Conservation (phyloP, 2,797 vertebrate species). For the Gallinago solitaria region DNA sequence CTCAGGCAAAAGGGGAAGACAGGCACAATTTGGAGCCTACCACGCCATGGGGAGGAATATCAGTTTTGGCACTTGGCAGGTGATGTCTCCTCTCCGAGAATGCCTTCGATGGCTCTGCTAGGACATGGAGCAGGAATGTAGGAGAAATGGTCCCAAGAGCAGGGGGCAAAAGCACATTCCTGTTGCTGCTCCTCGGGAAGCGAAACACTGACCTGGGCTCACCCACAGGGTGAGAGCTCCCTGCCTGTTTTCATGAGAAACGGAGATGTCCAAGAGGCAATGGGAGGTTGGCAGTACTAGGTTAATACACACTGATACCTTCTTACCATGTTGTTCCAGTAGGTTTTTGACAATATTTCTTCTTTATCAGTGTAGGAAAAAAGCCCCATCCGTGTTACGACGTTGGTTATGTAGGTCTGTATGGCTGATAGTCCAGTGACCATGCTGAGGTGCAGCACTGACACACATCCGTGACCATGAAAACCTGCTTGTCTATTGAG, state of each 20-base stretch:
- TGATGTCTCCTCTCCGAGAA: not conserved
- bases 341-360: not conserved
- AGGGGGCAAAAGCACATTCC: not conserved
- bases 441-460: not conserved
- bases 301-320: not conserved
- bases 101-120: not conserved
- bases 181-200: rapidly evolving
- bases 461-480: not conserved
- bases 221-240: not conserved
- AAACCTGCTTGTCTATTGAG: not conserved
- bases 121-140: not conserved
- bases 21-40: slow-evolving; percentile 11
- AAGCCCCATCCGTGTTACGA: rapidly evolving
- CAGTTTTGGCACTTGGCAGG: not conserved
- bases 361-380: not conserved
- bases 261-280: not conserved
- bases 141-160: not conserved
- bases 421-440: not conserved
- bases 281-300: not conserved
- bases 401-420: not conserved
- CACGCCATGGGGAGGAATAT: not conserved
- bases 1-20: not conserved
- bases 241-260: not conserved
- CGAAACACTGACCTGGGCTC: not conserved
- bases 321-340: not conserved